Evolutionary conservation across 2,113 vertebrate genomes (phyloP).

Genomic region (Oryzias curvinotus): DNA sequence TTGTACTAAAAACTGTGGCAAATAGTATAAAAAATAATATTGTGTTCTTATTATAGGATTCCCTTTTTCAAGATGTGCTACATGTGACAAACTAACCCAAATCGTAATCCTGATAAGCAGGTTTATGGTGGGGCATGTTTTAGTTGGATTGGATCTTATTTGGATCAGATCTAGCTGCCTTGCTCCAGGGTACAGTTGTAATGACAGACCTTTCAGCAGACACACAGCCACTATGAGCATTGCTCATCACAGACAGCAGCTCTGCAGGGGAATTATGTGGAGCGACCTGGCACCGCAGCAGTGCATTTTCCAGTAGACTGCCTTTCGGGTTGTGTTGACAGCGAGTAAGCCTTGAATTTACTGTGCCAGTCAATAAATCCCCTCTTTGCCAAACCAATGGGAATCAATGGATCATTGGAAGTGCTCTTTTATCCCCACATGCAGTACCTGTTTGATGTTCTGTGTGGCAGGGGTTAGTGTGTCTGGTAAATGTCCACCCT

Average conservation of each 20-base stretch:
- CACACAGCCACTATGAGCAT: slow-evolving; percentile 61
- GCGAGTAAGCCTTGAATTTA: slow-evolving; percentile 73
- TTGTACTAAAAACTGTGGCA: too few species aligned
- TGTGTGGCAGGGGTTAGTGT: slow-evolving; percentile 21
- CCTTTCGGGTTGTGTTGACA: slow-evolving; percentile 67
- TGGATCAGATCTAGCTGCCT: slow-evolving; percentile 53
- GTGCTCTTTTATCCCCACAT: slow-evolving; percentile 48
- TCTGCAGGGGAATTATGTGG: slow-evolving; percentile 70
- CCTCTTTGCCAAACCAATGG: slow-evolving; percentile 56
- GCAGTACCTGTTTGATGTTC: slow-evolving; percentile 45
- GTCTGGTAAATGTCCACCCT: slow-evolving; percentile 1
- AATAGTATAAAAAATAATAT: too few species aligned
- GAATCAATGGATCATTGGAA: slow-evolving; percentile 65
- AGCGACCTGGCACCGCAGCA: slow-evolving; percentile 65
- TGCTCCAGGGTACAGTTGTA: slow-evolving; percentile 68
- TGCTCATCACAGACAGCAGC: slow-evolving; percentile 65
- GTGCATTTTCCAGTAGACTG: slow-evolving; percentile 68
- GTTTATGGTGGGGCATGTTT: slow-evolving; percentile 39
- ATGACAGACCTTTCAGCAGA: slow-evolving; percentile 69
- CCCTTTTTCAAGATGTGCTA: too few species aligned
- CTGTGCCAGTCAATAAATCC: slow-evolving; percentile 69
- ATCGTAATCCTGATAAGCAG: slow-evolving; percentile 35
- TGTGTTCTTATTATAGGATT: too few species aligned
- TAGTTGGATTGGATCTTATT: slow-evolving; percentile 50
- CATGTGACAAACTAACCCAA: slow-evolving; percentile 23